Conservation (phyloP, 2,113 vertebrate species). For the Tachycineta bicolor region DNA sequence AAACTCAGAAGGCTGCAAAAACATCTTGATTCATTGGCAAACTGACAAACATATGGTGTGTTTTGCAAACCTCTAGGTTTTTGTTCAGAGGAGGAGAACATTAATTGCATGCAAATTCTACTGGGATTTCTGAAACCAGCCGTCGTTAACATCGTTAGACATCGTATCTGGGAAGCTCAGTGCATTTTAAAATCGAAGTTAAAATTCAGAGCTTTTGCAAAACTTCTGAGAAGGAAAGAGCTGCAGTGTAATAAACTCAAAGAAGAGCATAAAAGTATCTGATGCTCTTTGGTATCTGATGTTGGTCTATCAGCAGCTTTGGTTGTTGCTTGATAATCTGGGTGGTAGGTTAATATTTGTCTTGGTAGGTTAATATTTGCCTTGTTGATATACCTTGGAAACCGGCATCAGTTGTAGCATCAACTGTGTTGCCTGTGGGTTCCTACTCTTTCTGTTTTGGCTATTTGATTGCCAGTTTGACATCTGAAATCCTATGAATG, state of each 20-base stretch:
- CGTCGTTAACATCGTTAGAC: slow-evolving; percentile 69
- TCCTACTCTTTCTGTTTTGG: neutral
- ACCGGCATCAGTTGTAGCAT: neutral
- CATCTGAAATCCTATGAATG: neutral
- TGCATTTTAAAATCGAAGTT: slow-evolving; percentile 59
- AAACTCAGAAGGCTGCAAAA: slow-evolving; percentile 80
- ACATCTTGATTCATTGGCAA: slow-evolving; percentile 85
- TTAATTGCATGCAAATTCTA: slow-evolving; percentile 78
- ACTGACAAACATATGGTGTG: slow-evolving; percentile 84
- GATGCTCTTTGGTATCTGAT: neutral
- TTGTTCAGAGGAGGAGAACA: slow-evolving; percentile 76
- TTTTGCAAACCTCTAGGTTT: slow-evolving; percentile 80
- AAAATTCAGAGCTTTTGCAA: slow-evolving; percentile 50
- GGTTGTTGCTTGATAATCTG: slow-evolving; percentile 15
- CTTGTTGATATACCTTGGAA: neutral
- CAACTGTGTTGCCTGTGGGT: slow-evolving; percentile 3
- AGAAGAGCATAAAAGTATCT: neutral
- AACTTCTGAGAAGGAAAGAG: slow-evolving; percentile 36
- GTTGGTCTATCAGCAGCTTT: slow-evolving; percentile 8
- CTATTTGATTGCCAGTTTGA: neutral
- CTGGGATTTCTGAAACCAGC: slow-evolving; percentile 74
- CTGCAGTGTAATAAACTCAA: neutral
- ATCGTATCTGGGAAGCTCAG: slow-evolving; percentile 52
- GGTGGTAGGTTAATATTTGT: slow-evolving; percentile 36
- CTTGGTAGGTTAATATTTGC: slow-evolving; percentile 34